phyloP scores from a whole-genome alignment of 2,888 invertebrate genomes.

The Coelopa pilipes region DNA sequence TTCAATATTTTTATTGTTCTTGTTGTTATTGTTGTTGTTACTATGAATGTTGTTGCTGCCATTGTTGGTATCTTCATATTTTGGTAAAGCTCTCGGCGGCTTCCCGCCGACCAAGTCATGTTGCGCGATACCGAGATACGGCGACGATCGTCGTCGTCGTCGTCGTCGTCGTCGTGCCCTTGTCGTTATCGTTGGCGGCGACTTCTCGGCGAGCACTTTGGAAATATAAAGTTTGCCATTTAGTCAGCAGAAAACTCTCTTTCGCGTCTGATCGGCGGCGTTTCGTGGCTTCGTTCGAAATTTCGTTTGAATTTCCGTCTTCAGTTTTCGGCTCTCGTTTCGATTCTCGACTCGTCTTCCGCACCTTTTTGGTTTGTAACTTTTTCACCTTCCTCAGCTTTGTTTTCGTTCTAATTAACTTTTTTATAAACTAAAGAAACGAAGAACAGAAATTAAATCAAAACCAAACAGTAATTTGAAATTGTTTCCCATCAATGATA shows the following conservation, averaged over 20 bases:
- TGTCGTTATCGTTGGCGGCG: not conserved
- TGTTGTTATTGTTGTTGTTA: slow-evolving; percentile 42
- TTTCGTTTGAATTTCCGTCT: not conserved
- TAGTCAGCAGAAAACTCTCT: slow-evolving; percentile 60
- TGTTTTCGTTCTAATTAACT: too few relatives aligned
- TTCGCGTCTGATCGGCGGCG: slow-evolving; percentile 53
- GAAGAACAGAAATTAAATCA: too few relatives aligned
- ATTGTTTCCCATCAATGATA: not conserved
- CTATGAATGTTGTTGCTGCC: slow-evolving; percentile 21
- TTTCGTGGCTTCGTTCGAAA: slow-evolving; percentile 28
- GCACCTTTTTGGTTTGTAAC: slow-evolving; percentile 3
- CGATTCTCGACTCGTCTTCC: not conserved
- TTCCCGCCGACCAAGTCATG: not conserved
- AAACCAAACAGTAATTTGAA: not conserved
- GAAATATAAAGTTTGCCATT: slow-evolving; percentile 48
- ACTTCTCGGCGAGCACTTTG: slow-evolving; percentile 29
- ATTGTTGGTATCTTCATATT: slow-evolving; percentile 20
- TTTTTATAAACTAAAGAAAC: too few relatives aligned
- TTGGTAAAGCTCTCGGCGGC: slow-evolving; percentile 28
- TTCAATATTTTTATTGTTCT: slow-evolving; percentile 25
- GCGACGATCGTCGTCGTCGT: too few relatives aligned
- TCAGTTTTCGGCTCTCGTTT: not conserved
- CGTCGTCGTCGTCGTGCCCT: too few relatives aligned
- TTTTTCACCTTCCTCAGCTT: not conserved
- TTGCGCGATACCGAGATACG: not conserved